Conservation (phyloP, 2,113 vertebrate species). For the Myiopsitta monachus region DNA sequence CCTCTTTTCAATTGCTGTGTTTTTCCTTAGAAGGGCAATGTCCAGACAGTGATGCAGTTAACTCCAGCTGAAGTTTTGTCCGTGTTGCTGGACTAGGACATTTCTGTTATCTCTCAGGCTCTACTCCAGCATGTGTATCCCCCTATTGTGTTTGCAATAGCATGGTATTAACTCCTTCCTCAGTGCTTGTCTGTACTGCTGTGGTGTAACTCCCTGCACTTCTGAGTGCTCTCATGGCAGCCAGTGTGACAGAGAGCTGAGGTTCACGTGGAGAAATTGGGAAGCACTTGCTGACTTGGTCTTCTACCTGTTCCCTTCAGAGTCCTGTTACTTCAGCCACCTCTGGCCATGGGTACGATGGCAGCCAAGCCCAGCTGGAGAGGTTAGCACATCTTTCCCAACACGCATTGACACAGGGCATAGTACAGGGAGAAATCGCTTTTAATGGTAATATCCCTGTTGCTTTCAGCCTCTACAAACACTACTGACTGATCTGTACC, state of each 20-base stretch:
- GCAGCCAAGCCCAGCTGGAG: background rate
- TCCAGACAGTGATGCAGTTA: background rate
- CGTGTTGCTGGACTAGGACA: background rate
- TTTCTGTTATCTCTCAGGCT: background rate
- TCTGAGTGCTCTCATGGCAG: background rate
- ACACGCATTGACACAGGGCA: background rate
- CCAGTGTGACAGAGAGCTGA: background rate
- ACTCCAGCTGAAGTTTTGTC: background rate
- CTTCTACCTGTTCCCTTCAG: background rate
- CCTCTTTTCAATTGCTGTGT: background rate
- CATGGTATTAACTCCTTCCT: background rate
- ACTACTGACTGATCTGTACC: conserved; percentile 16
- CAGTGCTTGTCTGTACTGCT: background rate
- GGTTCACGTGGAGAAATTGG: rapidly evolving
- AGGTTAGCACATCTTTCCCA: background rate
- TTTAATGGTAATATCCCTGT: conserved; percentile 36
- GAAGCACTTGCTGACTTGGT: background rate
- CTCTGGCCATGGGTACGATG: rapidly evolving
- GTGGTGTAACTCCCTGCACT: background rate
- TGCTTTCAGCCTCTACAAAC: conserved; percentile 36
- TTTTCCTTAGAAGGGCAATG: background rate
- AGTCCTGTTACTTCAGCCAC: background rate
- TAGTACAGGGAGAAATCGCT: background rate
- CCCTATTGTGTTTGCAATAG: background rate
- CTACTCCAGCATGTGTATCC: background rate